phyloP scores from a whole-genome alignment of 2,797 vertebrate species.

The Enteromius mattozi region DNA sequence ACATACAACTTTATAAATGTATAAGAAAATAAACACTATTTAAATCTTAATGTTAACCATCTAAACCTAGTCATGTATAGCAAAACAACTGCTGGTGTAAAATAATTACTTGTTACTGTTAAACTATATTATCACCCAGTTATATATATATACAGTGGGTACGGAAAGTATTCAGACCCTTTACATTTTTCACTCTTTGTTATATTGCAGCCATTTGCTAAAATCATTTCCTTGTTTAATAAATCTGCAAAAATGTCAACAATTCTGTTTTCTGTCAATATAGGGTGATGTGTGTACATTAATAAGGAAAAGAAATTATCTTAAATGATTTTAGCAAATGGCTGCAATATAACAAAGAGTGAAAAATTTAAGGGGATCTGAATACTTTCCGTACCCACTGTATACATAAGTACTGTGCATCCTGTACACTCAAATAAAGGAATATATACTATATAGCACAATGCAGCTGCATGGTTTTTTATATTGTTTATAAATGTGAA shows the following conservation, averaged over 20 bases:
- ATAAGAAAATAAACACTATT: not conserved
- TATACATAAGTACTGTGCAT: not conserved
- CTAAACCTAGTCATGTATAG: not conserved
- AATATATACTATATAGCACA: not conserved
- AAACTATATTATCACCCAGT: not conserved
- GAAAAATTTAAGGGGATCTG: too few species aligned
- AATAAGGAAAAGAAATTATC: too few species aligned
- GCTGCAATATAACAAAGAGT: too few species aligned
- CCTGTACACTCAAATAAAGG: not conserved
- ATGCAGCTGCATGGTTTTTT: not conserved
- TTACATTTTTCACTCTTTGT: too few species aligned
- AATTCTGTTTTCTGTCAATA: too few species aligned
- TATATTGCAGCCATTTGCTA: too few species aligned
- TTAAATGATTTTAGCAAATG: too few species aligned
- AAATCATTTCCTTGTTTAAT: too few species aligned
- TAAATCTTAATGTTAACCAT: not conserved
- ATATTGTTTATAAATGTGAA: not conserved
- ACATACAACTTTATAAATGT: not conserved
- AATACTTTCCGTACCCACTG: too few species aligned
- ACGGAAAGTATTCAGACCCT: too few species aligned
- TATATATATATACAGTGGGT: not conserved
- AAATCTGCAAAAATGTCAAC: too few species aligned
- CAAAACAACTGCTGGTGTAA: not conserved
- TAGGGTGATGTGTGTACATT: too few species aligned
- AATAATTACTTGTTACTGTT: not conserved